These are phyloP conservation scores for Austrolebias charrua DNA, from an alignment of 2,797 vertebrate genomes.

Conservation along the genomic window DNA sequence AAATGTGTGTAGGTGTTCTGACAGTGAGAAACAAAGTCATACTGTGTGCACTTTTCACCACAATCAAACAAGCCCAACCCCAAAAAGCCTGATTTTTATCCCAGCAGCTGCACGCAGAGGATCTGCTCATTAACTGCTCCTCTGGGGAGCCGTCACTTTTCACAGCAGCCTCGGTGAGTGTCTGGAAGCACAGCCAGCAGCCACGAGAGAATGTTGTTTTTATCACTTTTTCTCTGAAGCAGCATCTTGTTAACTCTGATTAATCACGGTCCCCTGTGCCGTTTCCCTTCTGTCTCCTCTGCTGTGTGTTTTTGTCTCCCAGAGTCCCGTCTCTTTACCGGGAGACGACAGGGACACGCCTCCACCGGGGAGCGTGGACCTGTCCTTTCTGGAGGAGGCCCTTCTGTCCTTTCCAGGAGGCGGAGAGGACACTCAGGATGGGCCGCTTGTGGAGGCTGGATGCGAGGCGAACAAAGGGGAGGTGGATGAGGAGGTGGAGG, in stretches of 20 bases:
- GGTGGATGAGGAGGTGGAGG: conserved; percentile 65
- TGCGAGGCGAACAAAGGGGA: conserved; percentile 65
- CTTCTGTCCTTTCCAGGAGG: conserved; percentile 77
- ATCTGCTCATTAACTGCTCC: conserved; percentile 84
- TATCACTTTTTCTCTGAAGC: conserved; percentile 28
- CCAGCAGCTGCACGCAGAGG: conserved; percentile 82
- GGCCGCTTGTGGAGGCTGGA: conserved; percentile 46
- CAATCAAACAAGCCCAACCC: conserved; percentile 18
- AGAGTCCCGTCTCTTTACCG: conserved; percentile 83
- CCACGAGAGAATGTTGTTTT: conserved; percentile 41
- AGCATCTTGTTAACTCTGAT: conserved; percentile 46
- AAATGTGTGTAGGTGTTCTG: conserved; percentile 21
- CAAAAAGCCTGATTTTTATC: conserved; percentile 46
- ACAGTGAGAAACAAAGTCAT: conserved; percentile 11
- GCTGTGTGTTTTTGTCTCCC: conserved; percentile 21
- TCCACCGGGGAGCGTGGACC: conserved; percentile 79
- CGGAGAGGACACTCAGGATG: conserved; percentile 53
- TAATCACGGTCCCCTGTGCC: conserved; percentile 38
- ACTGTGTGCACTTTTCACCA: conserved; percentile 12
- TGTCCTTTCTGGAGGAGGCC: conserved; percentile 85
- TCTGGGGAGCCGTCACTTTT: conserved; percentile 82
- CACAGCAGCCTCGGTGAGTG: conserved; percentile 82
- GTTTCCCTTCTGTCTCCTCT: neutral
- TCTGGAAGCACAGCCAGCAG: conserved; percentile 59
- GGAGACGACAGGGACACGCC: conserved; percentile 77